Evolutionary conservation across 2,797 vertebrate species (phyloP).

Genomic region (Lerista edwardsae): DNA sequence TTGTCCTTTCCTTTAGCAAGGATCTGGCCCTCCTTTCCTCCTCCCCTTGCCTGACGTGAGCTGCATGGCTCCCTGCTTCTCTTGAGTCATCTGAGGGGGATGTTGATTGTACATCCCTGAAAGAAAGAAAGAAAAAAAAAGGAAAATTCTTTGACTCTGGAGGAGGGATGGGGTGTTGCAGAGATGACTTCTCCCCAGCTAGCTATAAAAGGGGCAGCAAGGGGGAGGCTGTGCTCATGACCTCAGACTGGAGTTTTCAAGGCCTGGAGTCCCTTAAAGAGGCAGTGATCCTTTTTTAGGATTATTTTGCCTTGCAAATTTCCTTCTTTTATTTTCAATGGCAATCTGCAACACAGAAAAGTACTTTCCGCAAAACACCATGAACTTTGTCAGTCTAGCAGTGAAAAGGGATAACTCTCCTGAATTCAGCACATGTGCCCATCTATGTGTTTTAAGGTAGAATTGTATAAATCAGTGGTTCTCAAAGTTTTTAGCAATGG

Average conservation of each 20-base stretch:
- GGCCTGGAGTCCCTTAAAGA: neutral
- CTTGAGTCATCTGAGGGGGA: constrained; percentile 61
- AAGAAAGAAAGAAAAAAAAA: constrained; percentile 27
- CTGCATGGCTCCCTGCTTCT: constrained; percentile 43
- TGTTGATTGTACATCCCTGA: constrained; percentile 27
- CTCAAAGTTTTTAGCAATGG: too few species aligned
- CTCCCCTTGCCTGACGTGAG: constrained; percentile 38
- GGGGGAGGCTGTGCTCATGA: accelerated
- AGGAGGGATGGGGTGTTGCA: neutral
- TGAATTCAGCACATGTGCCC: neutral
- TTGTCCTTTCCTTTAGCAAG: neutral
- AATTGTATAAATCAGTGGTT: too few species aligned
- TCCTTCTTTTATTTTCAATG: neutral
- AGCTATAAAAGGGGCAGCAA: neutral
- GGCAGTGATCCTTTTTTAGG: too few species aligned
- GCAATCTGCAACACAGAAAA: neutral
- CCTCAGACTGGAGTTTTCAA: neutral
- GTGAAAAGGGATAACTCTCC: neutral
- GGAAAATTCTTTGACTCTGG: neutral
- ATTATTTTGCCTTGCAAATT: neutral
- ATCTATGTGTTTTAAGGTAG: neutral
- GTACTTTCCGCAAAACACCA: neutral
- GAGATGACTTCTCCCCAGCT: neutral
- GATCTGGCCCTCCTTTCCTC: neutral
- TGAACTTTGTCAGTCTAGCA: neutral